Base-by-base conservation (phyloP, 2,113 vertebrate genomes). In the Microcebus jonahi region DNA sequence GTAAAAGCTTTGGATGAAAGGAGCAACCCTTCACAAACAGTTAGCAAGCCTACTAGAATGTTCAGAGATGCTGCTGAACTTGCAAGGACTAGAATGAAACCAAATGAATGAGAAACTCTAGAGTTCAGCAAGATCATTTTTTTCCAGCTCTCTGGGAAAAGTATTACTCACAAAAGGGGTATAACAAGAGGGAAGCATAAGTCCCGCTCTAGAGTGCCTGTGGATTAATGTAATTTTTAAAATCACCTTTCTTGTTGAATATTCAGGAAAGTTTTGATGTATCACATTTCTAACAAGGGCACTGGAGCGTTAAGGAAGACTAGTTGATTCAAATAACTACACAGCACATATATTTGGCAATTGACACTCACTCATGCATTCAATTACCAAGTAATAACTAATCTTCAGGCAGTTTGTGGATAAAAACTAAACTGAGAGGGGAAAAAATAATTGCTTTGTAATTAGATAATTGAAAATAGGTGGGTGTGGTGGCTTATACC, bases 391-490 rank as follows among this genome's bases (percentile, higher is more conserved):
- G 23, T 50, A 12, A n/a, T n/a, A 3, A 84, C 55, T 94, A n/a
- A 80, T 68, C 14, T 18, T 10, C 36, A 48, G 83, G 57, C 1
- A 25, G 25, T 59, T 31, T 53, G 6, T 42, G 68, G 50, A 42
- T 61, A 39, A 86, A 82, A 86, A 68, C 23, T 27, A 68, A 85
- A 65, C 25, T n/a, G n/a, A 55, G 13, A n/a, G 25, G 6, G 88
- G 84, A 57, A n/a, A 13, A n/a, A 76, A 59, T 7, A 90, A 53
- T 7, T 42, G 7, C 29, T 94, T 86, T 94, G 55, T 55, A 67
- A 85, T 85, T 57, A 57, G n/a, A 45, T 73, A 11, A 71, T 1
- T 15, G 15, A 53, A 77, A 95, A 77, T 88, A 63, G 59, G 59
- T 63, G 59, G 10, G 59, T 63, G 59, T 29, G 25, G 25, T 63